These are phyloP conservation scores for Drosophila nigritarsus DNA, from an alignment of 2,888 invertebrate genomes.

Conservation along the genomic window DNA sequence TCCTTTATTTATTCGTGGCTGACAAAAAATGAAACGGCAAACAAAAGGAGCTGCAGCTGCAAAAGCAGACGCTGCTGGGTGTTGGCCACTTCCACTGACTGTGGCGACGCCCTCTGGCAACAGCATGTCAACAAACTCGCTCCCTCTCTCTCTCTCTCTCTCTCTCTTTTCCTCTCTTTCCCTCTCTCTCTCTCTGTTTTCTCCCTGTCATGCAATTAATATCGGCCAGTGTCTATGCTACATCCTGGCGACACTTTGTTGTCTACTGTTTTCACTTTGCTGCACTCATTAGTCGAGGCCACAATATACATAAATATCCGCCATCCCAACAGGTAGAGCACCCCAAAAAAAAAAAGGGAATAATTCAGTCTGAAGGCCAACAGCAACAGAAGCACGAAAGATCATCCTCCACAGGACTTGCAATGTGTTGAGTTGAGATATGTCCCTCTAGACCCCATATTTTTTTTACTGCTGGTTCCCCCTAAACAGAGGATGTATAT, in stretches of 20 bases:
- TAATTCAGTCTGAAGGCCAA: background rate
- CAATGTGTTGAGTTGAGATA: background rate
- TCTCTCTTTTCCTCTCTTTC: too few species aligned
- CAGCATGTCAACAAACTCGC: conserved; percentile 54
- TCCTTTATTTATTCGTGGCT: conserved; percentile 48
- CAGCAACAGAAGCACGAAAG: background rate
- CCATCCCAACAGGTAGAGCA: conserved; percentile 1
- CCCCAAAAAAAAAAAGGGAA: background rate
- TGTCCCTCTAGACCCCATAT: background rate
- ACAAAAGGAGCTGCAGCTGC: conserved; percentile 8
- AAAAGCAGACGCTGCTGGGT: conserved; percentile 18
- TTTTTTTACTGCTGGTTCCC: background rate
- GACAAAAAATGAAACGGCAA: conserved; percentile 47
- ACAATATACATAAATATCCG: conserved; percentile 44
- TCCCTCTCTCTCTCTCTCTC: background rate
- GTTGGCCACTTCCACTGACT: conserved; percentile 14
- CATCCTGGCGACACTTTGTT: conserved; percentile 17
- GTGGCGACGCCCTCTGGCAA: conserved; percentile 34
- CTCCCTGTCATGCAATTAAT: conserved; percentile 56
- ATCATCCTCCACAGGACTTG: background rate
- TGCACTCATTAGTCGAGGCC: conserved; percentile 60
- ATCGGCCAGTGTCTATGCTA: conserved; percentile 43
- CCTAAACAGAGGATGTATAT: background rate
- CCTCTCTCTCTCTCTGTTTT: background rate
- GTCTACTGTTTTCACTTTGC: conserved; percentile 25